Evolutionary conservation across 2,888 invertebrate genomes (phyloP).

Genomic region (Aporophyla lueneburgensis): DNA sequence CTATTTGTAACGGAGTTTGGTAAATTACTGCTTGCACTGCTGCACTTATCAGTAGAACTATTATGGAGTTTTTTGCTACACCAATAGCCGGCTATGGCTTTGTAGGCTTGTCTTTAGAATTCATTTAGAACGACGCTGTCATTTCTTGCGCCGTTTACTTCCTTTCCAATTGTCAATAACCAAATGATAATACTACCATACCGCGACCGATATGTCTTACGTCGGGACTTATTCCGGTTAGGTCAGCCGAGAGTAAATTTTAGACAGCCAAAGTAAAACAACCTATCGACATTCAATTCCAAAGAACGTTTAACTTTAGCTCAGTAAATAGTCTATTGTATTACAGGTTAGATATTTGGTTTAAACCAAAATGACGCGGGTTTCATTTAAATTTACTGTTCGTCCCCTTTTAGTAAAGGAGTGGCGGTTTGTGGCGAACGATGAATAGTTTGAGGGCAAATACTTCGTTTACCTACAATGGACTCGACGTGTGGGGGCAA

Average conservation of each 20-base stretch:
- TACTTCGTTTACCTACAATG: conserved; percentile 58
- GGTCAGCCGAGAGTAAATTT: not conserved
- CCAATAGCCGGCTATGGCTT: not conserved
- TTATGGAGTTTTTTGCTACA: not conserved
- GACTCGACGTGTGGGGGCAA: conserved; percentile 58
- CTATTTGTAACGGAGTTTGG: conserved; percentile 6
- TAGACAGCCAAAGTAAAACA: conserved; percentile 17
- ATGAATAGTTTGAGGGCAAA: conserved; percentile 71
- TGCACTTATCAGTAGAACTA: not conserved
- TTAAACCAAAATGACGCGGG: conserved; percentile 73
- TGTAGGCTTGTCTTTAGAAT: not conserved
- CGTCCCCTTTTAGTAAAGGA: conserved; percentile 73
- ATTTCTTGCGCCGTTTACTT: not conserved
- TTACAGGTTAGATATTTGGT: conserved; percentile 69
- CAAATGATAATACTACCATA: not conserved
- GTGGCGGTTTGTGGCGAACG: conserved; percentile 79
- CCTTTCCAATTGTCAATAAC: not conserved
- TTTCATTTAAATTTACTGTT: conserved; percentile 80
- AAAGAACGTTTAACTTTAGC: conserved; percentile 42
- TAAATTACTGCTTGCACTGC: not conserved
- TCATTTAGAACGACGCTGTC: not conserved
- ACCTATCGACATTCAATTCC: conserved; percentile 60
- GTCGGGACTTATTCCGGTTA: not conserved
- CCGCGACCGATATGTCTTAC: not conserved
- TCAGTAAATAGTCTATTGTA: conserved; percentile 79